Evolutionary conservation across 2,888 invertebrate genomes (phyloP).

Genomic region (Litoditis marina): DNA sequence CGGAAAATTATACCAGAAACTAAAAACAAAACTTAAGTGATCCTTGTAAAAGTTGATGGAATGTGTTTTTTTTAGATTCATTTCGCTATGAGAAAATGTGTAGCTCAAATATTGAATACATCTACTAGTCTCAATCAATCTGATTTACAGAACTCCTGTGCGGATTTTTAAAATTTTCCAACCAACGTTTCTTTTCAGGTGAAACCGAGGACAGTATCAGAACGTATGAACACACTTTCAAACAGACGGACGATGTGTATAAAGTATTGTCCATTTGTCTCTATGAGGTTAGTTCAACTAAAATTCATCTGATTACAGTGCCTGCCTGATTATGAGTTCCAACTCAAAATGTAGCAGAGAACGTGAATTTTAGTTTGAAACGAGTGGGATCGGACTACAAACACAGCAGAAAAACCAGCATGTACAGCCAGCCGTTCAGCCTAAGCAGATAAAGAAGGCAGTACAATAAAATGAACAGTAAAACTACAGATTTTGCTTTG

Average conservation of each 20-base stretch:
- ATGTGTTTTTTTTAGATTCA: too few relatives aligned
- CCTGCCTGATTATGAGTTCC: too few relatives aligned
- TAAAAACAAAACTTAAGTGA: not conserved
- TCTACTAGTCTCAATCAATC: too few relatives aligned
- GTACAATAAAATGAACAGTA: not conserved
- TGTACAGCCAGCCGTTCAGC: too few relatives aligned
- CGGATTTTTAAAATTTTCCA: not conserved
- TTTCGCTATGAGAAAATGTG: too few relatives aligned
- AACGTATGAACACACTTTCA: constrained; percentile 38
- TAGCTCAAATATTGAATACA: too few relatives aligned
- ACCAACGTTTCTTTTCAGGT: constrained; percentile 14
- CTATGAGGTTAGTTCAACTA: constrained; percentile 34
- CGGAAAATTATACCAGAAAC: not conserved
- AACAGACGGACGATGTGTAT: constrained; percentile 25
- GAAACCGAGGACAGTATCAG: constrained; percentile 27
- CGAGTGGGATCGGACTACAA: too few relatives aligned
- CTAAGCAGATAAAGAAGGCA: too few relatives aligned
- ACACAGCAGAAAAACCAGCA: too few relatives aligned
- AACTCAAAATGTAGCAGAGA: too few relatives aligned
- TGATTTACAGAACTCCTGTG: too few relatives aligned
- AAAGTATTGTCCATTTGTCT: constrained; percentile 47
- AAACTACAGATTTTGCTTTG: constrained; percentile 20
- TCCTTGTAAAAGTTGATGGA: not conserved
- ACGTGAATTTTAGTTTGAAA: too few relatives aligned
- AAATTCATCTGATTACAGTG: not conserved